Evolutionary conservation across 2,113 vertebrate species (phyloP).

Genomic region (Perca schrenkii): DNA sequence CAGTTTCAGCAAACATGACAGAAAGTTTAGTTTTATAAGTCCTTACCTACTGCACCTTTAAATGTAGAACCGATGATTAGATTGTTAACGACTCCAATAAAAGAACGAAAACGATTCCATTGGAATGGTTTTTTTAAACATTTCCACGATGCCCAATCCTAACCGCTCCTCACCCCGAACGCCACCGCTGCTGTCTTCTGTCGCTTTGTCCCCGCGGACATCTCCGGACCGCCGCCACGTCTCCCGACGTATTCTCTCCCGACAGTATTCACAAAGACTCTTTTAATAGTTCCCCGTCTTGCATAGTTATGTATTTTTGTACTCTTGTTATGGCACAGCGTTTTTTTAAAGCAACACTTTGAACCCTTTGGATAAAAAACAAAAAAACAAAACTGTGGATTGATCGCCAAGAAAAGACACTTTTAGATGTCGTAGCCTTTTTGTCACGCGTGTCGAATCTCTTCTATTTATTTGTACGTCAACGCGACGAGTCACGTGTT

Average conservation of each 20-base stretch:
- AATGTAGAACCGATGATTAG: too few species aligned
- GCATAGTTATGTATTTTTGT: conserved; percentile 80
- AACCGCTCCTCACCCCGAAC: conserved; percentile 3
- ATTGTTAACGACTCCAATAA: too few species aligned
- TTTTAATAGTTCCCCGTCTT: conserved; percentile 59
- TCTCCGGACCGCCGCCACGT: too few species aligned
- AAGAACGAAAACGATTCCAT: too few species aligned
- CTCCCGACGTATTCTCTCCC: too few species aligned
- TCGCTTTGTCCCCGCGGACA: neutral
- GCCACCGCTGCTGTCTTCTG: conserved; percentile 16
- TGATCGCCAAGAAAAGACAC: conserved; percentile 40
- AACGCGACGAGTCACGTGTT: conserved; percentile 29
- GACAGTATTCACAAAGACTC: conserved; percentile 61
- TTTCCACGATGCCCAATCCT: too few species aligned
- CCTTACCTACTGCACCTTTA: too few species aligned
- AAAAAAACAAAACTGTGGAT: conserved; percentile 50
- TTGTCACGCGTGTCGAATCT: conserved; percentile 44
- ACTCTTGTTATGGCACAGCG: conserved; percentile 70
- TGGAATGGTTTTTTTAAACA: too few species aligned
- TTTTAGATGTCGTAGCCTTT: conserved; percentile 45
- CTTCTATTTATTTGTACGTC: conserved; percentile 70
- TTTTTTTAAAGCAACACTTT: conserved; percentile 67
- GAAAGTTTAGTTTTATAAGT: too few species aligned
- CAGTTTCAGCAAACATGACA: too few species aligned
- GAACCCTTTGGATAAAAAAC: conserved; percentile 55